Base-by-base conservation (phyloP, 2,797 vertebrate genomes). In the Poecilia velifera region DNA sequence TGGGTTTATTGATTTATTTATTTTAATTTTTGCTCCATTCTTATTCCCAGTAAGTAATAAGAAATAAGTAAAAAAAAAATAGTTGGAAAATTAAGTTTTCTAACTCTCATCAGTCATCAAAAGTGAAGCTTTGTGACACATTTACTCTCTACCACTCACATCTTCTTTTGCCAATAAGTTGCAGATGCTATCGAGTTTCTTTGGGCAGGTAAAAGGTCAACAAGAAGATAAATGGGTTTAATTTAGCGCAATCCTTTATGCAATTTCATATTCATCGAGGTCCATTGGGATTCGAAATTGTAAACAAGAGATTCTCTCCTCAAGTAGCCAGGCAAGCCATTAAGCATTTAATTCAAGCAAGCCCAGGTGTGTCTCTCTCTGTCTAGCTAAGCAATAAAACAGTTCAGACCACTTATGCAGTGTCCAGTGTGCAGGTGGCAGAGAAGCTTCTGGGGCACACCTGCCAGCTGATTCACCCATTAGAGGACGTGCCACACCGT, bases 401-500 rank as follows among this genome's bases (percentile, higher is more conserved):
- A 83, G 86, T 94, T 90, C 68, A 89, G 79, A 88, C 83, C 91
- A 93, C 90, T 94, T 93, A 93, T 81, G 88, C 74, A 73, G 77
- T 79, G 88, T 88, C 89, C 90, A 86, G 85, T 78, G 74, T 91
- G 83, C 93, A 93, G 93, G 93, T 93, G 91, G 89, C 79, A 71
- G 78, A 87, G 76, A 87, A 88, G 83, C 90, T 93, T 93, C 91
- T 92, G 90, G 93, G 92, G 89, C 94, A 93, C 94, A 96, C 93
- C 95, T 95, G 95, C 89, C 93, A 94, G 91, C 92, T 95, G 95
- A 93, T 91, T 76, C 86, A 82, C 82, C 92, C 90, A 93, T 91
- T 86, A 93, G 92, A 93, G 74, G 77, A 85, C 76, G 71, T 82
- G 89, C 88, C 87, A 83, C 87, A 84, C 84, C 80, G 82, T 91